A percentile compares a stretch with the other conserved stretches of the same genome.
Evolutionary conservation across 2,797 vertebrate genomes (phyloP).

Genomic region (Helarctos malayanus): DNA sequence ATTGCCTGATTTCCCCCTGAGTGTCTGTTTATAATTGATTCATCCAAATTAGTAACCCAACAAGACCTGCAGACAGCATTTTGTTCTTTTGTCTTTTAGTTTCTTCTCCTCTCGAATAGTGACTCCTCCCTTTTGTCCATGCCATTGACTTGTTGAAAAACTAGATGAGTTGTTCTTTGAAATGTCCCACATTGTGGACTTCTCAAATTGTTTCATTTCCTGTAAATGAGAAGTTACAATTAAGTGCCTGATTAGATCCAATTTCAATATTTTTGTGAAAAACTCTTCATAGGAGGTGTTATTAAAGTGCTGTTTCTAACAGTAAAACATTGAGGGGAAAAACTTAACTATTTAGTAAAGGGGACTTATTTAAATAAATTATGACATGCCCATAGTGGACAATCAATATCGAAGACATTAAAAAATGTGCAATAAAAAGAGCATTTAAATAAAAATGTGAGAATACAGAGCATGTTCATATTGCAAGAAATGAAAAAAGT

Average conservation of each 20-base stretch:
- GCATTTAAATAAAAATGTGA: slow-evolving; percentile 20
- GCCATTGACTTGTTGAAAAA: not conserved
- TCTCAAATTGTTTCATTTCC: slow-evolving; percentile 44
- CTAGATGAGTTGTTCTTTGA: not conserved
- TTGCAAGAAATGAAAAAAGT: not conserved
- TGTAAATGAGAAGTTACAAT: not conserved
- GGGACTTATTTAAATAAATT: slow-evolving; percentile 15
- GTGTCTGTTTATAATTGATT: not conserved
- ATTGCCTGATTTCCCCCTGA: not conserved
- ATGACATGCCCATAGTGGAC: not conserved
- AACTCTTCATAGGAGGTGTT: not conserved
- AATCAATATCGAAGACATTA: not conserved
- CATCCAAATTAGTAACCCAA: not conserved
- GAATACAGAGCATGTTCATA: not conserved
- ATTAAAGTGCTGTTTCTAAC: not conserved
- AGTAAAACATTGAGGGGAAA: not conserved
- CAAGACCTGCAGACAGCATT: not conserved
- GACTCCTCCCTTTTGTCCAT: not conserved
- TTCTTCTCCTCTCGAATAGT: not conserved
- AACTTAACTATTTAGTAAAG: not conserved
- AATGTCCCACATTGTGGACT: not conserved
- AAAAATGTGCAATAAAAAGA: not conserved
- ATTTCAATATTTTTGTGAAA: slow-evolving; percentile 24
- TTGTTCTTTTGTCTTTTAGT: not conserved
- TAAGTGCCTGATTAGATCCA: slow-evolving; percentile 25